Evolutionary conservation across 1,140 invertebrate species (phyloP), one percentile per base, ranked within the genome.

Genomic region (Batillaria attramentaria): DNA sequence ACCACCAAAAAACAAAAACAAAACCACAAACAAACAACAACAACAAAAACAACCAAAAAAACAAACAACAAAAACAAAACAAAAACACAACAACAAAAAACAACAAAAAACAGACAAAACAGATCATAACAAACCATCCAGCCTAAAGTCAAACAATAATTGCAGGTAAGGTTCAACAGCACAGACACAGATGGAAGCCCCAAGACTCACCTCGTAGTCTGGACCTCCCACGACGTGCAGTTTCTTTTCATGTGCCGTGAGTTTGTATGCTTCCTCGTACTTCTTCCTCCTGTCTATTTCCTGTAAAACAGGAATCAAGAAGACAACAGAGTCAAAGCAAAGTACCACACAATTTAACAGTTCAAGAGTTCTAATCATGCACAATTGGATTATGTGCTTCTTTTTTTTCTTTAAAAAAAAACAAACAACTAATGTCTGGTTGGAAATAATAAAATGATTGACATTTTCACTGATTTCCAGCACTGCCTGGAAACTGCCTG

Each of bases 151-250:
- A n/a, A 46, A 43, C n/a, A 35, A 10, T 20, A n/a, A n/a, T n/a
- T n/a, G n/a, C n/a, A n/a, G n/a, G n/a, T n/a, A n/a, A n/a, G n/a
- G n/a, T n/a, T n/a, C n/a, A n/a, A n/a, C n/a, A n/a, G n/a, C n/a
- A n/a, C n/a, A n/a, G n/a, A n/a, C n/a, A n/a, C n/a, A n/a, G n/a
- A n/a, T n/a, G n/a, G n/a, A n/a, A n/a, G n/a, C n/a, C n/a, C 35
- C 10, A 10, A 2, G 13, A 83, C 83, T 92, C 89, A 97, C 96
- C 94, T 97, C 96, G 89, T 96, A 96, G 92, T 98, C 97, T 65
- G 97, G 97, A 85, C 97, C 96, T 39, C 95, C 95, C 88, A 95
- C 93, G 5, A 95, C 93, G 73, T 94, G 92, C 91, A 82, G 94
- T 92, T 87, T 89, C 57, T 73, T 83, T 70, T 82, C 86, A 92